Evolutionary conservation across 2,113 vertebrate species (phyloP), one percentile per base, ranked within the genome.

Genomic region (Natator depressus): DNA sequence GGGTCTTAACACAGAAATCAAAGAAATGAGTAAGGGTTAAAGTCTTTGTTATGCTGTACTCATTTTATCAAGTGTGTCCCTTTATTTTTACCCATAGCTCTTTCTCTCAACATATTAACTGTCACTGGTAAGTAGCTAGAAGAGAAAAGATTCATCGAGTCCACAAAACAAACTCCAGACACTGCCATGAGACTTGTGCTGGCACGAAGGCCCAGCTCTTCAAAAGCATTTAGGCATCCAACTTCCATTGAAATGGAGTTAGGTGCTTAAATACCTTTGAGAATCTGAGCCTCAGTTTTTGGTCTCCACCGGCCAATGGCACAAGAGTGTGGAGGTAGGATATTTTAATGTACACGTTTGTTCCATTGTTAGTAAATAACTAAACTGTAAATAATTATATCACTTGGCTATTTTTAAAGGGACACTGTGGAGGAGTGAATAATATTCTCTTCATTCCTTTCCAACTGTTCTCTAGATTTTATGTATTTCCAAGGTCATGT

Each of bases 351-450:
- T 55, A 25, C 53, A 29, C 10, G 11, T 82, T 54, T 42, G 25
- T 83, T 49, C 42, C 25, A 62, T 62, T 53, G 3, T 0, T 82
- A 12, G n/a, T 35, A 8, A 88, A 85, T 1, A 85, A 81, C 80
- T 65, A 59, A 2, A 0, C 46, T 46, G 27, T 0, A 50, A 62
- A 13, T 3, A 29, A 5, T 7, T 3, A 82, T 84, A 59, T 11
- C 7, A 2, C 42, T 14, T 19, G 0, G 19, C 10, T 35, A 0
- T 20, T 81, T 88, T 87, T 51, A 46, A 76, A 82, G 27, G 24
- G 13, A 27, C 87, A 5, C 3, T 75, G 72, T 8, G 3, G 1
- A 27, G 75, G 1, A 80, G 51, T 76, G 0, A 62, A n/a, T 16
- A 65, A 19, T 65, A 35, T 65, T 62, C 51, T 78, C 9, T 47